These are phyloP conservation scores for Pangasius sanitwongsei DNA, from an alignment of 2,797 vertebrate species.

Conservation along the genomic window DNA sequence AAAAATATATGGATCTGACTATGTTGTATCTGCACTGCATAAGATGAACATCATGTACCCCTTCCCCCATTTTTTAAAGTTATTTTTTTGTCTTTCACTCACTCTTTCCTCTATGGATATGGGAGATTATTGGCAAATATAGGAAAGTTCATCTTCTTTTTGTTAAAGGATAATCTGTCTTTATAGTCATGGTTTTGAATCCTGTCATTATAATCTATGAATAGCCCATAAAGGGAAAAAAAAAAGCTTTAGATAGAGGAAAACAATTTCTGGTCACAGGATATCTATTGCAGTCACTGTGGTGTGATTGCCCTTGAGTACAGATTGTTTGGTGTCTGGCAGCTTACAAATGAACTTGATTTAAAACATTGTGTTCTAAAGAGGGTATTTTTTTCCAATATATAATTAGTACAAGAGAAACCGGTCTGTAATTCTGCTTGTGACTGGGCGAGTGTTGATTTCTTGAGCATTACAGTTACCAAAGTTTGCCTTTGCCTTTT, in stretches of 20 bases:
- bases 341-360: background rate
- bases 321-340: background rate
- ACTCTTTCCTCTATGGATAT: background rate
- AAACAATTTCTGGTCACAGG: background rate
- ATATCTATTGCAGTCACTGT: constrained; percentile 7
- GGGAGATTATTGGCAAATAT: background rate
- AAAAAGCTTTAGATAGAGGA: background rate
- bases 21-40: background rate
- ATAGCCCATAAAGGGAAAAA: background rate
- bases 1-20: background rate
- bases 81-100: background rate
- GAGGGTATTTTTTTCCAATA: background rate
- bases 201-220: background rate
- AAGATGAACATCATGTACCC: background rate
- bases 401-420: constrained; percentile 1
- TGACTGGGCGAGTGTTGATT: too few species aligned
- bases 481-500: background rate
- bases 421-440: background rate
- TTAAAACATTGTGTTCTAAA: background rate
- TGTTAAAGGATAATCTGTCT: background rate
- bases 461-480: background rate
- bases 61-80: background rate
- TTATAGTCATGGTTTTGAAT: background rate
- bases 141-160: background rate
- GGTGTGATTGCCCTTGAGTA: background rate